phyloP scores from a whole-genome alignment of 30 jellyfish, hydroid and myxozoan species.

The Cassiopea xamachana region DNA sequence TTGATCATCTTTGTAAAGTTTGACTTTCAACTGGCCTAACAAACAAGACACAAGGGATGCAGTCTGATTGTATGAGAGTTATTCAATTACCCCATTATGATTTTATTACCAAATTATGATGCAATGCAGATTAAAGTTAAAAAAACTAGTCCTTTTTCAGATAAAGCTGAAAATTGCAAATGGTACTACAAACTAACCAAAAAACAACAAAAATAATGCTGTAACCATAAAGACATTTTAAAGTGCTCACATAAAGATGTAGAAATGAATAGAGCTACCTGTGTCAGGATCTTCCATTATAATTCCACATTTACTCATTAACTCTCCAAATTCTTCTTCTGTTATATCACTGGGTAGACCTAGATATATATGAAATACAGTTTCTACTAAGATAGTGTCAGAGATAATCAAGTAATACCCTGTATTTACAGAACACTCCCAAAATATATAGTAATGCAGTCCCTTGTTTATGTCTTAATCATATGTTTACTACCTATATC shows the following conservation, averaged over 20 bases:
- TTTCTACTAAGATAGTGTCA: too few relatives aligned
- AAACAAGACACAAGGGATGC: neutral
- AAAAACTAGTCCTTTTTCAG: too few relatives aligned
- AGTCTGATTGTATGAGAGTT: neutral
- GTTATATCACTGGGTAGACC: constrained; percentile 89
- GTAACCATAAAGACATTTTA: neutral
- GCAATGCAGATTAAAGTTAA: too few relatives aligned
- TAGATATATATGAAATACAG: neutral
- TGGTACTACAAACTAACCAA: too few relatives aligned
- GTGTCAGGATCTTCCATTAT: constrained; percentile 91
- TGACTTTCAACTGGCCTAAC: constrained; percentile 79
- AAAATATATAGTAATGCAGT: too few relatives aligned
- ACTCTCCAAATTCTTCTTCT: constrained; percentile 88
- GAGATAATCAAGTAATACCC: too few relatives aligned
- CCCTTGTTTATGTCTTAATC: neutral
- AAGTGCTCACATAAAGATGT: neutral
- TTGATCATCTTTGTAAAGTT: constrained; percentile 74
- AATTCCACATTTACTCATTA: constrained; percentile 98
- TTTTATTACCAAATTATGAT: too few relatives aligned
- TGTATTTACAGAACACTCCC: too few relatives aligned
- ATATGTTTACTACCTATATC: neutral
- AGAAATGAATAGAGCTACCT: constrained; percentile 46
- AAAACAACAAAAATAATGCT: too few relatives aligned
- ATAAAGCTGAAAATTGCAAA: too few relatives aligned
- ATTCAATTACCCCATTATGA: too few relatives aligned